A percentile compares a stretch with the other conserved stretches of the same genome.
Conservation (phyloP, 2,888 invertebrate species). For the Chaetogeoica ovagalla region DNA sequence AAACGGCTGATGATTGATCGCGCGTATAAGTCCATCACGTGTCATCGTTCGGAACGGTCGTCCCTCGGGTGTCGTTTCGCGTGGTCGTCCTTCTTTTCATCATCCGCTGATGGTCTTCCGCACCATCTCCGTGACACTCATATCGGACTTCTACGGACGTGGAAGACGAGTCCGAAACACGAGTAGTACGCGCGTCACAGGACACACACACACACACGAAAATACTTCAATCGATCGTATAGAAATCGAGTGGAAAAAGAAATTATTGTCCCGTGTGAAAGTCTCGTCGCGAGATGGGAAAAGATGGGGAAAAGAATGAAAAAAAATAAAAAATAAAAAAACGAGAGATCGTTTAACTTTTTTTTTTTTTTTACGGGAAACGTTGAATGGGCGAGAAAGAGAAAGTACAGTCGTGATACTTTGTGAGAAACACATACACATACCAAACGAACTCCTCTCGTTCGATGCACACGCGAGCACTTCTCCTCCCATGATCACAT, state of each 20-base stretch:
- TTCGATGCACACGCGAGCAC: too few species aligned
- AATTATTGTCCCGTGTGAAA: background rate
- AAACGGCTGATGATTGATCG: conserved; percentile 25
- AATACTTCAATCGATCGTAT: background rate
- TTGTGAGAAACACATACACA: conserved; percentile 42
- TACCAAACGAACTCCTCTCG: conserved; percentile 5
- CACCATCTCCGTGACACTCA: background rate
- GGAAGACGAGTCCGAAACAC: too few species aligned
- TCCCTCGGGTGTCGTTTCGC: conserved; percentile 48
- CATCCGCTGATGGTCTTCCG: too few species aligned
- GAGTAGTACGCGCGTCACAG: too few species aligned
- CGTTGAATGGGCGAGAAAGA: background rate
- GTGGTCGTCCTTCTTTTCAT: background rate
- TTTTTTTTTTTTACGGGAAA: too few species aligned
- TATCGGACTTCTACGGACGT: background rate
- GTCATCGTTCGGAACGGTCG: conserved; percentile 30
- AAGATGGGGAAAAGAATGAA: background rate
- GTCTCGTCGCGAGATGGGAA: background rate
- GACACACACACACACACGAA: background rate
- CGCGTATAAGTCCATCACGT: conserved; percentile 37
- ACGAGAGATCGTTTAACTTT: conserved; percentile 28
- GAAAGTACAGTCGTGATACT: background rate
- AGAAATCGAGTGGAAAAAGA: background rate
- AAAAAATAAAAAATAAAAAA: too few species aligned
- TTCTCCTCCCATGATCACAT: too few species aligned